A percentile compares a stretch with the other conserved stretches of the same genome.
phyloP scores from a whole-genome alignment of 2,888 invertebrate genomes.

The Phyto melanocephala region DNA sequence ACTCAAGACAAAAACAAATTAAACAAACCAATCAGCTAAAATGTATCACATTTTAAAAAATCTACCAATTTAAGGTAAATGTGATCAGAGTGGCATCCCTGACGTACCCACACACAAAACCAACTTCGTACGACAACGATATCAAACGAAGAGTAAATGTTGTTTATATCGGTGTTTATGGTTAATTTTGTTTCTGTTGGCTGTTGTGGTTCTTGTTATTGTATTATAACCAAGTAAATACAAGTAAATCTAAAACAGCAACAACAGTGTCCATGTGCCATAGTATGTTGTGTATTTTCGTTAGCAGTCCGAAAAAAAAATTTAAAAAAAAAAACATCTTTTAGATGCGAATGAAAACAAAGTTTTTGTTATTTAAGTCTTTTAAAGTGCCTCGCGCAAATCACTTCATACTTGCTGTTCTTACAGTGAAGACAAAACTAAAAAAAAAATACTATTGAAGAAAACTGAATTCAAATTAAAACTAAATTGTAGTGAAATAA shows the following conservation, averaged over 20 bases:
- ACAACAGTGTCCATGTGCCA: background rate
- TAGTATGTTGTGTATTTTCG: slow-evolving; percentile 26
- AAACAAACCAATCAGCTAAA: no score
- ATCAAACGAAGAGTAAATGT: no score
- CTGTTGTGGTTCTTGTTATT: no score
- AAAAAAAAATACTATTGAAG: slow-evolving; percentile 8
- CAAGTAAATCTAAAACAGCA: slow-evolving; percentile 14
- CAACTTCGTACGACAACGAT: no score
- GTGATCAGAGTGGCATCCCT: no score
- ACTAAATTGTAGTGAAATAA: background rate
- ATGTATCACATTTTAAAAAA: no score
- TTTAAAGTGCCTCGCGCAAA: slow-evolving; percentile 79
- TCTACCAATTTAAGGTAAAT: no score
- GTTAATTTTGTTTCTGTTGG: no score
- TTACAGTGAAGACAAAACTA: slow-evolving; percentile 77
- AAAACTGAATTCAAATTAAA: slow-evolving; percentile 36
- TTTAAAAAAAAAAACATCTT: slow-evolving; percentile 50
- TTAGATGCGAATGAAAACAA: slow-evolving; percentile 69
- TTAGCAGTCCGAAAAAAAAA: slow-evolving; percentile 38
- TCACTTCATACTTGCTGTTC: slow-evolving; percentile 79
- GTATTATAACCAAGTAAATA: slow-evolving; percentile 26
- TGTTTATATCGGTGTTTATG: background rate
- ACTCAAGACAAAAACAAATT: no score
- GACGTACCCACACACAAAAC: no score
- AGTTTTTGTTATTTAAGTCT: slow-evolving; percentile 77